These are phyloP conservation scores for Opisthograptis luteolata DNA, from an alignment of 2,888 invertebrate species.

Conservation along the genomic window DNA sequence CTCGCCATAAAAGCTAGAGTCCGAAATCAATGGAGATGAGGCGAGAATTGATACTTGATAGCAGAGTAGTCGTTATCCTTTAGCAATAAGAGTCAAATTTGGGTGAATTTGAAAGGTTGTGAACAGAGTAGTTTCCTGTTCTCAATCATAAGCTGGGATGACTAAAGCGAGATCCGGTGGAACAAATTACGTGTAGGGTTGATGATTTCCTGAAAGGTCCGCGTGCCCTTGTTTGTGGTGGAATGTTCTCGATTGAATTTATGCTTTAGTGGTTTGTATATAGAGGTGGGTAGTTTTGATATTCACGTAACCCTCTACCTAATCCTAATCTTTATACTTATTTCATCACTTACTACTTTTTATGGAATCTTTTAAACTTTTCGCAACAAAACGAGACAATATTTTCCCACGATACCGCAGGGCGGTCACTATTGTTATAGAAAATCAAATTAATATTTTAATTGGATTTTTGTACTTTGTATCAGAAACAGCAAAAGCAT, in stretches of 20 bases:
- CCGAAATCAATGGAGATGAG: conserved; percentile 15
- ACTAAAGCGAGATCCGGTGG: conserved; percentile 14
- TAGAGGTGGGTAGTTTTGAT: too few species aligned
- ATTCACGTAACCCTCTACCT: too few species aligned
- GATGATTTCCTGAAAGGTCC: conserved; percentile 25
- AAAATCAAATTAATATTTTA: too few species aligned
- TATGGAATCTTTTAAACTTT: too few species aligned
- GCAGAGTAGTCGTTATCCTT: conserved; percentile 2
- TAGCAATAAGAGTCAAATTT: conserved; percentile 9
- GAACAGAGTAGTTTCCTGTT: conserved; percentile 20
- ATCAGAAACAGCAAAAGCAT: too few species aligned
- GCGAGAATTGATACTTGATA: background rate
- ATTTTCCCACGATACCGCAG: too few species aligned
- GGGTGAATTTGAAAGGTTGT: conserved; percentile 1
- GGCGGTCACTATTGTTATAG: too few species aligned
- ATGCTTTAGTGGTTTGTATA: conserved; percentile 13
- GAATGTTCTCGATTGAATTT: conserved; percentile 16
- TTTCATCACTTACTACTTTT: too few species aligned
- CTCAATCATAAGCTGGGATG: conserved; percentile 24
- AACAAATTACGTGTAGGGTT: conserved; percentile 25
- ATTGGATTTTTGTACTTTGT: too few species aligned
- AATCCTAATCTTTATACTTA: too few species aligned
- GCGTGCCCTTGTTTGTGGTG: conserved; percentile 1
- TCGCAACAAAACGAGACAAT: too few species aligned
- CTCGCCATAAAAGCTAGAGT: background rate